Evolutionary conservation across 2,113 vertebrate genomes (phyloP).

Genomic region (Oncorhynchus keta): DNA sequence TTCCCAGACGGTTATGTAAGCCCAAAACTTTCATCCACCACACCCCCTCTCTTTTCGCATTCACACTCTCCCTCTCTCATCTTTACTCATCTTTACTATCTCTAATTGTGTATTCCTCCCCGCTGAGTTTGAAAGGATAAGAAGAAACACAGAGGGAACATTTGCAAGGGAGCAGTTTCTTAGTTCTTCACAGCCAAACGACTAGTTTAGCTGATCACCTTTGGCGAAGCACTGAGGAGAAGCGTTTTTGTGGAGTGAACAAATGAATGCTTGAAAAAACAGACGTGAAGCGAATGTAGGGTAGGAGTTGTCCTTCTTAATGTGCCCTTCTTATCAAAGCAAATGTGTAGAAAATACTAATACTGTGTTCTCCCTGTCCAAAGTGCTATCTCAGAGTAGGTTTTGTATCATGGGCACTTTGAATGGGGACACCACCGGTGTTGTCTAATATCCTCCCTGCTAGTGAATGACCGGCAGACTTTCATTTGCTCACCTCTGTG

Average conservation of each 20-base stretch:
- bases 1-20: not conserved
- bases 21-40: too few species aligned
- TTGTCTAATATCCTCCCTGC: too few species aligned
- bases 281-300: slow-evolving; percentile 24
- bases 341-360: slow-evolving; percentile 29
- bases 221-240: slow-evolving; percentile 17
- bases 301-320: not conserved
- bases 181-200: slow-evolving; percentile 44
- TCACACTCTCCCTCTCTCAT: slow-evolving; percentile 23
- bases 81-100: slow-evolving; percentile 37
- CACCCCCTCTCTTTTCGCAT: not conserved
- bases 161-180: slow-evolving; percentile 47
- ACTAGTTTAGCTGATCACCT: slow-evolving; percentile 39
- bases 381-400: too few species aligned
- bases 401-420: not conserved
- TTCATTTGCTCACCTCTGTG: too few species aligned
- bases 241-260: not conserved
- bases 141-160: slow-evolving; percentile 3
- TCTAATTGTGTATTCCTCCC: slow-evolving; percentile 57
- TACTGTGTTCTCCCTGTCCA: not conserved
- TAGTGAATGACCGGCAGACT: too few species aligned
- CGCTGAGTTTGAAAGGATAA: slow-evolving; percentile 40
- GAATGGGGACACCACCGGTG: not conserved
- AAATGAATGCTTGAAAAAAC: slow-evolving; percentile 14
- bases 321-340: slow-evolving; percentile 44